These are phyloP conservation scores for Zosterops lateralis DNA, from an alignment of 2,113 vertebrate species.

Conservation along the genomic window DNA sequence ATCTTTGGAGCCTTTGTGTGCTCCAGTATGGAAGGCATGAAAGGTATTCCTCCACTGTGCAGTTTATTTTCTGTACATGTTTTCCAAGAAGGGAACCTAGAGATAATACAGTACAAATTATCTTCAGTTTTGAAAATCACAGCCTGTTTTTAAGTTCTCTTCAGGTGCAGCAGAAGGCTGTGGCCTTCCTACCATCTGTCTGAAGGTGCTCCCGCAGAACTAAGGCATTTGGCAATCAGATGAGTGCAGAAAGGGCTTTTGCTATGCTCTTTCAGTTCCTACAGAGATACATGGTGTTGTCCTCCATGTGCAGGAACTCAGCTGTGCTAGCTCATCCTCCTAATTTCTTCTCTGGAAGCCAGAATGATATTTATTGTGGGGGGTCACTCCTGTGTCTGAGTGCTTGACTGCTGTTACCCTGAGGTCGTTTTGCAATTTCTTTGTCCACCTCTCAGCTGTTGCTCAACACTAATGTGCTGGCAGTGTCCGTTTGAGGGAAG, in stretches of 20 bases:
- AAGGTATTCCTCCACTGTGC: constrained; percentile 18
- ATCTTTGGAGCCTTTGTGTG: constrained; percentile 50
- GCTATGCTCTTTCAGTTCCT: not conserved
- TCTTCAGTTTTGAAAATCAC: not conserved
- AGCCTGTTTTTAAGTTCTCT: not conserved
- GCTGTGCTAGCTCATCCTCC: not conserved
- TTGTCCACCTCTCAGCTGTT: not conserved
- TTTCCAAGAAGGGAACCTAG: not conserved
- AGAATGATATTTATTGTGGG: not conserved
- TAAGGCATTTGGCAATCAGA: not conserved
- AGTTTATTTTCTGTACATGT: not conserved
- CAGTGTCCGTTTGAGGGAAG: not conserved
- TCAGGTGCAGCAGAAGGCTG: not conserved
- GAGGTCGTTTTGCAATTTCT: not conserved
- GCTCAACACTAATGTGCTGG: not conserved
- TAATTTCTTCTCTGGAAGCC: not conserved
- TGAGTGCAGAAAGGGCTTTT: not conserved
- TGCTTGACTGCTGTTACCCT: not conserved
- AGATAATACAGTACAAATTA: not conserved
- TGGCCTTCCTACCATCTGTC: not conserved
- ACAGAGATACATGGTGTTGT: fast-evolving
- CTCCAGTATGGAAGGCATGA: constrained; percentile 24
- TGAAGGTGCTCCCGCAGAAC: not conserved
- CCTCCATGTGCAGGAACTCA: not conserved
- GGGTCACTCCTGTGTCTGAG: not conserved